Evolutionary conservation across 2,888 invertebrate species (phyloP).

Genomic region (Plemyria rubiginata): DNA sequence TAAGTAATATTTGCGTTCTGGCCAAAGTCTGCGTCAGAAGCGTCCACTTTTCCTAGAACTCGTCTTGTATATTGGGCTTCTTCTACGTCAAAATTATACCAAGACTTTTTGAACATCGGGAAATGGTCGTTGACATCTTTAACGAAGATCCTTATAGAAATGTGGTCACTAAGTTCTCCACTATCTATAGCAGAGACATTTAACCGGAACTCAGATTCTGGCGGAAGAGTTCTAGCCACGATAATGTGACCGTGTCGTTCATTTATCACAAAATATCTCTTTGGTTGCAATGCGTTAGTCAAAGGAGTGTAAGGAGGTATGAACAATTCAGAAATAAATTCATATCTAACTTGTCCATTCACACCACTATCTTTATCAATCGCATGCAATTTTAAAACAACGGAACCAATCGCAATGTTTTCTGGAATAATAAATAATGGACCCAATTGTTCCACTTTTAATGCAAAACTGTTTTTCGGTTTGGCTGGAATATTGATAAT

Average conservation of each 20-base stretch:
- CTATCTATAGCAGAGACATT: constrained; percentile 91
- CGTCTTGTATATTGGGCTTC: constrained; percentile 91
- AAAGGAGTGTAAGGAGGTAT: constrained; percentile 81
- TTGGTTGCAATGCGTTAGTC: constrained; percentile 77
- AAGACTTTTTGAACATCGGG: constrained; percentile 92
- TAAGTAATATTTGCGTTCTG: constrained; percentile 92
- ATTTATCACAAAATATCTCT: constrained; percentile 90
- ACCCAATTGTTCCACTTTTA: constrained; percentile 64
- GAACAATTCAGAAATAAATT: constrained; percentile 88
- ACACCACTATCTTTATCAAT: constrained; percentile 89
- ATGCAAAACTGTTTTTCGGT: constrained; percentile 71
- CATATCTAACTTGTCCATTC: constrained; percentile 90
- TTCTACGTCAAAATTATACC: constrained; percentile 92
- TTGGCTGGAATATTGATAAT: constrained; percentile 64
- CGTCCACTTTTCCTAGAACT: constrained; percentile 90
- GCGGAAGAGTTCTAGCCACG: constrained; percentile 88
- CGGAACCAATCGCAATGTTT: constrained; percentile 88
- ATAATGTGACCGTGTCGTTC: constrained; percentile 90
- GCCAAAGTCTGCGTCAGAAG: constrained; percentile 92
- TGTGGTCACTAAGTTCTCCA: constrained; percentile 89
- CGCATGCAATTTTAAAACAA: constrained; percentile 88
- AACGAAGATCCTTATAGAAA: constrained; percentile 89
- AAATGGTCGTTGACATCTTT: constrained; percentile 93
- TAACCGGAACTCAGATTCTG: constrained; percentile 90
- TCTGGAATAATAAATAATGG: constrained; percentile 90